These are phyloP conservation scores for Melanerpes aurifrons DNA, from an alignment of 2,113 vertebrate genomes.

Conservation along the genomic window DNA sequence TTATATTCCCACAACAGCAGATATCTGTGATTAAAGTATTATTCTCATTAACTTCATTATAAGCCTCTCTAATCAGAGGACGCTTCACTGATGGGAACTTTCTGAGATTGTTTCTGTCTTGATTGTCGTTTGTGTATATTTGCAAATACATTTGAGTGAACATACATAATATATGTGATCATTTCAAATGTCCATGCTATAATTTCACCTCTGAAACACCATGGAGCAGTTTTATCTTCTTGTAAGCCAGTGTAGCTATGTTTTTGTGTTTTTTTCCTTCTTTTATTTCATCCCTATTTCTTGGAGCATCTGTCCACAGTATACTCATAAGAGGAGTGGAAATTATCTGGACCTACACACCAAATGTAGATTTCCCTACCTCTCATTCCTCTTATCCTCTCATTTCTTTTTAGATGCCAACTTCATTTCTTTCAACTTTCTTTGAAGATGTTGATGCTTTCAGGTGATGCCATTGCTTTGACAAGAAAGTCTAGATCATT, in stretches of 20 bases:
- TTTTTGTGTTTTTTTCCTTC: neutral
- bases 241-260: neutral
- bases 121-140: neutral
- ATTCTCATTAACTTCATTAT: conserved; percentile 40
- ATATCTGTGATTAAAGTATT: conserved; percentile 44
- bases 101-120: neutral
- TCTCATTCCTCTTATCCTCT: neutral
- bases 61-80: conserved; percentile 29
- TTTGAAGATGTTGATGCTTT: neutral
- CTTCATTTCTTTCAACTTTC: neutral
- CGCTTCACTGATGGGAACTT: neutral
- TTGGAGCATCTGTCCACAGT: neutral
- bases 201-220: neutral
- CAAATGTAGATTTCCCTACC: neutral
- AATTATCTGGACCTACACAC: neutral
- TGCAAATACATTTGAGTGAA: neutral
- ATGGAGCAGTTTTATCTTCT: neutral
- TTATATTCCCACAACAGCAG: conserved; percentile 5
- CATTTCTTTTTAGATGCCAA: neutral
- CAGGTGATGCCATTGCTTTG: neutral
- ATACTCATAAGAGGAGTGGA: neutral
- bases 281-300: neutral
- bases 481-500: neutral
- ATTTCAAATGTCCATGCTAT: neutral
- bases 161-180: neutral